Percentiles rank a stretch among this genome's conserved stretches.
phyloP scores from a whole-genome alignment of 2,888 invertebrate genomes.

The Urechis unicinctus region DNA sequence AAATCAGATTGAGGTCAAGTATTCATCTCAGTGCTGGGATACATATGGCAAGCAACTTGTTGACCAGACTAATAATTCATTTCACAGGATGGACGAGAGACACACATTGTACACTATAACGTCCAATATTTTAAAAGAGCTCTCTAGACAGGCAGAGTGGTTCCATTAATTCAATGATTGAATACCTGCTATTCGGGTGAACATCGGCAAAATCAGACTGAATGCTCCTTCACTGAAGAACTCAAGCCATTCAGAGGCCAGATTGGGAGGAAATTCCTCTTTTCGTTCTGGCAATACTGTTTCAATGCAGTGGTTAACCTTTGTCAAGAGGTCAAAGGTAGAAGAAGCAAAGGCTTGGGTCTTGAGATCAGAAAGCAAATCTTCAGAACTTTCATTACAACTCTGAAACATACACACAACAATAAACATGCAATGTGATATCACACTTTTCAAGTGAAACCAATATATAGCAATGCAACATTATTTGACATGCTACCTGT shows the following conservation, averaged over 20 bases:
- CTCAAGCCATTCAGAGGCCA: constrained; percentile 69
- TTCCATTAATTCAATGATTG: no score
- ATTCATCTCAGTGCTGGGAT: no score
- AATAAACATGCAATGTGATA: constrained; percentile 44
- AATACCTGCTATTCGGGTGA: constrained; percentile 51
- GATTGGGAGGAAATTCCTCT: constrained; percentile 35
- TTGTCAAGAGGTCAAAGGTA: constrained; percentile 2
- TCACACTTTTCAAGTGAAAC: no score
- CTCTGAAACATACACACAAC: constrained; percentile 7
- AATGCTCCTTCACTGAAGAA: constrained; percentile 66
- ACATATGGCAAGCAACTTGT: no score
- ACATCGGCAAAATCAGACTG: constrained; percentile 55
- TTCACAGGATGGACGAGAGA: no score
- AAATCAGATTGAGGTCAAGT: no score
- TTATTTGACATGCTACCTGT: constrained; percentile 36
- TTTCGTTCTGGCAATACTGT: constrained; percentile 13
- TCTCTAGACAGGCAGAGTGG: no score
- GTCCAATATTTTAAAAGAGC: no score
- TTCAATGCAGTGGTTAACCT: constrained; percentile 32
- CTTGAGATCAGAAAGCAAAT: background rate
- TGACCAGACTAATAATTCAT: no score
- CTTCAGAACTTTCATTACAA: background rate
- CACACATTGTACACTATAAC: no score
- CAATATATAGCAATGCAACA: background rate
- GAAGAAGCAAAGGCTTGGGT: background rate